Conservation (phyloP, 1,140 invertebrate genomes). For the Rhyacophila brunnea region DNA sequence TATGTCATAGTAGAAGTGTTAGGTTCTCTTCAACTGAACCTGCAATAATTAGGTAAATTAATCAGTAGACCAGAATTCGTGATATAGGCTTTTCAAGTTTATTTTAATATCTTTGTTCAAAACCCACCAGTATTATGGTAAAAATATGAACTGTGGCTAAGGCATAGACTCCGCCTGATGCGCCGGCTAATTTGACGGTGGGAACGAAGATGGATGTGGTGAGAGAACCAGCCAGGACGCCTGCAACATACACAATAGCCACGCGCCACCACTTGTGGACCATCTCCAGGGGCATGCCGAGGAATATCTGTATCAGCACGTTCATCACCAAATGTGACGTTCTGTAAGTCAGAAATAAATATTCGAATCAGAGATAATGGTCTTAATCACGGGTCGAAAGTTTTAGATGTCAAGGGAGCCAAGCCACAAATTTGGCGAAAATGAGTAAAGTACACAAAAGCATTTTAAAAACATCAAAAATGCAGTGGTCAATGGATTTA, state of each 20-base stretch:
- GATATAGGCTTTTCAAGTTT: no score
- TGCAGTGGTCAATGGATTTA: no score
- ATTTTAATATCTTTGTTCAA: no score
- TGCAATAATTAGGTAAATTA: background rate
- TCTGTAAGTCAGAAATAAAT: constrained; percentile 53
- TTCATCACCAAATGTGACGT: constrained; percentile 88
- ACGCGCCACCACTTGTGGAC: constrained; percentile 94
- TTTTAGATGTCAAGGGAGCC: no score
- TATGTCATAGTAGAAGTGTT: no score
- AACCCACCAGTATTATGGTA: constrained; percentile 85
- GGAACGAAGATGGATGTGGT: constrained; percentile 89
- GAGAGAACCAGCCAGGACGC: constrained; percentile 81
- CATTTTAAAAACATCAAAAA: no score
- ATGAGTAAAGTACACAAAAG: no score
- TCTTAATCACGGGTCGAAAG: no score
- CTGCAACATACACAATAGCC: constrained; percentile 74
- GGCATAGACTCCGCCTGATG: constrained; percentile 95
- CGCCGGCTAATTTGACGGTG: constrained; percentile 83
- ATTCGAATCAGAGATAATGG: no score
- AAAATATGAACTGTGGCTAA: constrained; percentile 93
- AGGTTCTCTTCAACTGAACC: no score
- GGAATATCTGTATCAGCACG: constrained; percentile 86
- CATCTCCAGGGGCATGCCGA: constrained; percentile 93
- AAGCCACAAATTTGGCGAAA: no score
- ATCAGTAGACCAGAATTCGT: no score